These are phyloP conservation scores for Himalopsyche phryganea DNA, from an alignment of 1,140 invertebrate species.

Conservation along the genomic window DNA sequence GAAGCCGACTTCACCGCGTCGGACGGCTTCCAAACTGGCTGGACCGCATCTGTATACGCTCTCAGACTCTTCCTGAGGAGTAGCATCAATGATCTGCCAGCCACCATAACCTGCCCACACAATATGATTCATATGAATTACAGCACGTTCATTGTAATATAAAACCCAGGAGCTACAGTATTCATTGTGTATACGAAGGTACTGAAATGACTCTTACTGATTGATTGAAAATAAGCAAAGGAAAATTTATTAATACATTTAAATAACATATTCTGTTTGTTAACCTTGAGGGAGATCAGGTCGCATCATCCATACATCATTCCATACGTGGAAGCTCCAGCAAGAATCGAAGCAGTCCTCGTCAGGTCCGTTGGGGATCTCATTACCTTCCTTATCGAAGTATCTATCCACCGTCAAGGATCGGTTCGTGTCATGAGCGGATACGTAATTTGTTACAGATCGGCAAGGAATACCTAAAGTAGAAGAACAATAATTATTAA, in stretches of 20 bases:
- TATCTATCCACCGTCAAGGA: constrained; percentile 70
- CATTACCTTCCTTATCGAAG: constrained; percentile 60
- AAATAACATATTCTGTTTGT: too few relatives aligned
- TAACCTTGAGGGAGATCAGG: constrained; percentile 68
- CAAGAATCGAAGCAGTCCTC: constrained; percentile 59
- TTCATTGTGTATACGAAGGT: too few relatives aligned
- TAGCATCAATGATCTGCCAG: constrained; percentile 77
- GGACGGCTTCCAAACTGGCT: constrained; percentile 66
- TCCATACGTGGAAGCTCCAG: constrained; percentile 86
- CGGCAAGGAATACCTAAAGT: constrained; percentile 68
- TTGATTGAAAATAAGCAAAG: too few relatives aligned
- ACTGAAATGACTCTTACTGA: too few relatives aligned
- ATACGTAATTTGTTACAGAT: constrained; percentile 72
- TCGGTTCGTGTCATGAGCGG: constrained; percentile 73
- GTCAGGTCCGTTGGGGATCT: constrained; percentile 59
- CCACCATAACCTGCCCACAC: constrained; percentile 70
- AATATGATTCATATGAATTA: too few relatives aligned
- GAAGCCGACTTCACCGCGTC: constrained; percentile 69
- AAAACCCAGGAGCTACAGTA: too few relatives aligned
- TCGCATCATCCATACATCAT: constrained; percentile 77
- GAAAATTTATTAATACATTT: too few relatives aligned
- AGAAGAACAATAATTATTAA: too few relatives aligned
- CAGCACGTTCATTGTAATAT: too few relatives aligned
- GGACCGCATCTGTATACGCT: constrained; percentile 68
- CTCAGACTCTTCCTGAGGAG: constrained; percentile 71